A percentile compares a stretch with the other conserved stretches of the same genome.
Evolutionary conservation across 2,888 invertebrate species (phyloP).

Genomic region (Beris morrisii): DNA sequence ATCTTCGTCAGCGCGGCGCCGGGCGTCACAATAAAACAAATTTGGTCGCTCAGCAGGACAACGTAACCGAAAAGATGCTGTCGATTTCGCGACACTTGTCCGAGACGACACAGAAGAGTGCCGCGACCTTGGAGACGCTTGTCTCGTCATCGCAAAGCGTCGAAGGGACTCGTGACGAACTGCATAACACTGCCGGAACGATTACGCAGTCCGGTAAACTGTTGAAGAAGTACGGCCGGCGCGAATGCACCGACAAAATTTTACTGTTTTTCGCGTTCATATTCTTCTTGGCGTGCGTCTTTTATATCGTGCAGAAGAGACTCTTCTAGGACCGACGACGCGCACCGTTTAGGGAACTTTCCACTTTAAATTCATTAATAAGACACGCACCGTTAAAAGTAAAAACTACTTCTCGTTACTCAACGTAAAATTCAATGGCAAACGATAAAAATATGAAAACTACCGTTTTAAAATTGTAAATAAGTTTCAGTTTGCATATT

Average conservation of each 20-base stretch:
- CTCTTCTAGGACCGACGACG: conserved; percentile 63
- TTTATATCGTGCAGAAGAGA: conserved; percentile 91
- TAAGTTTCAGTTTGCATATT: conserved; percentile 34
- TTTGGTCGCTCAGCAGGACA: conserved; percentile 57
- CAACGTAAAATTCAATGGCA: not conserved
- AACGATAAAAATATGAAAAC: not conserved
- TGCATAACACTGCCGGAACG: conserved; percentile 81
- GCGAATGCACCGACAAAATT: conserved; percentile 95
- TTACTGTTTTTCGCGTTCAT: conserved; percentile 83
- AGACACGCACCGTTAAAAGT: conserved; percentile 14
- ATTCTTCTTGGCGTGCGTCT: conserved; percentile 86
- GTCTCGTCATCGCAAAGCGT: conserved; percentile 70
- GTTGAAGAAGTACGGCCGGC: conserved; percentile 88
- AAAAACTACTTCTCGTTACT: conserved; percentile 7
- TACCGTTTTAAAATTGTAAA: conserved; percentile 31
- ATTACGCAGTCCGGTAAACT: conserved; percentile 89
- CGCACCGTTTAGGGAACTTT: not conserved
- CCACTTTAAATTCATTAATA: conserved; percentile 10
- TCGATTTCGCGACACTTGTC: conserved; percentile 84
- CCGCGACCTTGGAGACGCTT: conserved; percentile 79
- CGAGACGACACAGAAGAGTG: conserved; percentile 84
- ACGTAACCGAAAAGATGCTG: conserved; percentile 82
- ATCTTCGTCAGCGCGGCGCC: conserved; percentile 63
- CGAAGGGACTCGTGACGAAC: conserved; percentile 77
- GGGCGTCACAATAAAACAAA: conserved; percentile 62